Base-by-base conservation (phyloP, 1,140 invertebrate genomes). In the Orchestia grillus region DNA sequence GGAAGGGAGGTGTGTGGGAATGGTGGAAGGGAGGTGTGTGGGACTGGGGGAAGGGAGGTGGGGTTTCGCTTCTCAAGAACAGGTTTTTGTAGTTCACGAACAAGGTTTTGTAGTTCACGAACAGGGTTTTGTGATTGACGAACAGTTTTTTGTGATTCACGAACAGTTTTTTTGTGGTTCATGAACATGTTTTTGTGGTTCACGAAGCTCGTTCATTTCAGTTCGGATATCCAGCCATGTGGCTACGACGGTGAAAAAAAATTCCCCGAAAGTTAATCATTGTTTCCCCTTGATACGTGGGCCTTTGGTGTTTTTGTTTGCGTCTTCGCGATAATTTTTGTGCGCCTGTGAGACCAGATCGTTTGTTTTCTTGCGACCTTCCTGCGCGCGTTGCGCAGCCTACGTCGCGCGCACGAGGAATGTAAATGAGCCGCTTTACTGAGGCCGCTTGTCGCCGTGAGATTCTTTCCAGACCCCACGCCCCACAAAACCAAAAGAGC, bases 391-490 rank as follows among this genome's bases (percentile, higher is more conserved):
- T 42, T 90, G 88, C 41, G 88, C 11, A 90, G 42, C 42, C 88
- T 44, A 90, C 88, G 4, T 3, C 3, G 28, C 42, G n/a, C 43
- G 11, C 88, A 42, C 43, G 15, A 90, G 88, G 88, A 90, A 90
- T 90, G 88, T 36, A 90, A 90, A 90, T 90, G 88, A 90, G 88
- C 6, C 4, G n/a, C 88, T 90, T 90, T 90, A 43, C 41, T 90
- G n/a, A 16, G 88, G 15, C 88, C 42, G 4, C 41, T 23, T 42
- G 88, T 90, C 88, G 88, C 4, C 1, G n/a, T 90, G 43, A 90
- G 88, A 41, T 90, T 90, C 41, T 90, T 90, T 44, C 41, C 88
- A 42, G 41, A 42, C 88, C 88, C 28, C 88, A 90, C 11, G 43
- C n/a, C 8, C 8, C 87, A 15, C 87, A 87, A 87, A 87, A 40